Evolutionary conservation across 2,113 vertebrate species (phyloP).

Genomic region (Saguinus midas): DNA sequence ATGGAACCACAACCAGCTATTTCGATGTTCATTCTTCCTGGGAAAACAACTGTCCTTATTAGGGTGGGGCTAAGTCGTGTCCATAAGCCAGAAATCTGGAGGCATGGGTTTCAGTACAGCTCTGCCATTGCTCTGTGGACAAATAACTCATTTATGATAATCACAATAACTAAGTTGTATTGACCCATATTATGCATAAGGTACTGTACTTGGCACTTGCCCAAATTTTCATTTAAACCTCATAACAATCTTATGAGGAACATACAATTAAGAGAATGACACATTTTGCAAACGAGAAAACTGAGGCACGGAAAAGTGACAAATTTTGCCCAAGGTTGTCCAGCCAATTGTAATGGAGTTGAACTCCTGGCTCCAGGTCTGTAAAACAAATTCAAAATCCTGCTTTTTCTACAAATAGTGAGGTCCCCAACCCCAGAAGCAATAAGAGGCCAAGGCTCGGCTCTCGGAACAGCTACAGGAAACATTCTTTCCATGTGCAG

Average conservation of each 20-base stretch:
- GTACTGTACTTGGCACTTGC: neutral
- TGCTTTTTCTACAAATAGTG: neutral
- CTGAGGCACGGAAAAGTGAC: neutral
- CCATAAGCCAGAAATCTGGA: too few species aligned
- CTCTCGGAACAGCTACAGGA: neutral
- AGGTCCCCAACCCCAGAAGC: neutral
- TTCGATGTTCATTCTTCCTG: neutral
- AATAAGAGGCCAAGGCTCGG: neutral
- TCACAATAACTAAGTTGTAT: neutral
- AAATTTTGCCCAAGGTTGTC: neutral
- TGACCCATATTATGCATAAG: neutral
- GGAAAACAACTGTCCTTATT: neutral
- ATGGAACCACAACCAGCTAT: neutral
- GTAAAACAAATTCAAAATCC: neutral
- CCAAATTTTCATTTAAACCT: neutral
- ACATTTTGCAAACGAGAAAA: slow-evolving; percentile 17
- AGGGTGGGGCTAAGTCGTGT: neutral
- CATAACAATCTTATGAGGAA: neutral
- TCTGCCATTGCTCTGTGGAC: neutral
- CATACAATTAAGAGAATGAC: neutral
- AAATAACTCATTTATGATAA: neutral
- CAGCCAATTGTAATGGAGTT: neutral
- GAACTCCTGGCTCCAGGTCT: neutral
- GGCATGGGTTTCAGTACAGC: too few species aligned
- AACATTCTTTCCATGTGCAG: neutral